These are phyloP conservation scores for Clitarchus hookeri DNA, from an alignment of 2,888 invertebrate genomes.

Conservation along the genomic window DNA sequence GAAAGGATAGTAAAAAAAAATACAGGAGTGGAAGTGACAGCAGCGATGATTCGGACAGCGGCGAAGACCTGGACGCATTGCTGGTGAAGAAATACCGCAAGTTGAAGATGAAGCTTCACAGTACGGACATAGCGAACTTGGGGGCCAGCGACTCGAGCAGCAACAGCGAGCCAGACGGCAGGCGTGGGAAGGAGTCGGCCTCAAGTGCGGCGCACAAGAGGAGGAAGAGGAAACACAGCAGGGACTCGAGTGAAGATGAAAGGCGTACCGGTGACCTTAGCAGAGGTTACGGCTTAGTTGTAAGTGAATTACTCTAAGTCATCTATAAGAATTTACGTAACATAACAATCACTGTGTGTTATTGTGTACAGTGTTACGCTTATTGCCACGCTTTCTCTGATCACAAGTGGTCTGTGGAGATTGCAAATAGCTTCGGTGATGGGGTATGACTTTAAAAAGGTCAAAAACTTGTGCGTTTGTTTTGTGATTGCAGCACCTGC, in stretches of 20 bases:
- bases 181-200: conserved; percentile 29
- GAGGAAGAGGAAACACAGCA: conserved; percentile 34
- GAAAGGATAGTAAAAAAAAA: conserved; percentile 50
- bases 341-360: too few species aligned
- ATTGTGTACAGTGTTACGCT: too few species aligned
- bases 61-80: conserved; percentile 66
- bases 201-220: conserved; percentile 27
- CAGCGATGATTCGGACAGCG: conserved; percentile 52
- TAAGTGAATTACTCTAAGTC: background rate
- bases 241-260: conserved; percentile 31
- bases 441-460: too few species aligned
- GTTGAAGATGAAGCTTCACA: conserved; percentile 61
- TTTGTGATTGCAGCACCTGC: too few species aligned
- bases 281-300: conserved; percentile 32
- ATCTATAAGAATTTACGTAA: too few species aligned
- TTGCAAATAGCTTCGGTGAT: too few species aligned
- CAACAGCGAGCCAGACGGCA: conserved; percentile 38
- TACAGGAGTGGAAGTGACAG: conserved; percentile 53
- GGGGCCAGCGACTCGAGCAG: conserved; percentile 44
- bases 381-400: too few species aligned
- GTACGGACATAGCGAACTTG: conserved; percentile 51
- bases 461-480: too few species aligned
- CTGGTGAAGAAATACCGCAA: conserved; percentile 73
- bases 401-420: too few species aligned
- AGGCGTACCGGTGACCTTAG: conserved; percentile 22